A percentile compares a stretch with the other conserved stretches of the same genome.
These are phyloP conservation scores for Ctenosaura bakeri DNA, from an alignment of 2,797 vertebrate species.

Conservation along the genomic window DNA sequence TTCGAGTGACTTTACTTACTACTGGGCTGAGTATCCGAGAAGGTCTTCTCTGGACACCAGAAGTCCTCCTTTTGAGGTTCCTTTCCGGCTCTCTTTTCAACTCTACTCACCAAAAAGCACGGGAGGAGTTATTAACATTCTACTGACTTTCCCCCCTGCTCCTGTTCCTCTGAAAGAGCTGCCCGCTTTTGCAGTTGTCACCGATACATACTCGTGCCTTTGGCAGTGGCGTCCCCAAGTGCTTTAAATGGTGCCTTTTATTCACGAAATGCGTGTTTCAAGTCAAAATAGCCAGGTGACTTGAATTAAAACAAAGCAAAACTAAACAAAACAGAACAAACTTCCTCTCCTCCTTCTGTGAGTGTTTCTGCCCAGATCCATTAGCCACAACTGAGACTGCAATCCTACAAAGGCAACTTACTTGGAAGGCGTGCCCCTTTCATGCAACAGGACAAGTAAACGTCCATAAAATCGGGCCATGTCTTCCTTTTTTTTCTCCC, in stretches of 20 bases:
- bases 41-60: neutral
- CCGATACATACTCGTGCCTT: neutral
- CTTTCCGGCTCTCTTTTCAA: neutral
- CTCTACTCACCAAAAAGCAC: neutral
- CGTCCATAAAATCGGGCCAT: neutral
- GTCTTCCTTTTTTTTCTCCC: too few species aligned
- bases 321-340: neutral
- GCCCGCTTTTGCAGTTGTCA: neutral
- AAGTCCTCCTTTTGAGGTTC: neutral
- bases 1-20: neutral
- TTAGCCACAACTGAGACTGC: neutral
- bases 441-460: too few species aligned
- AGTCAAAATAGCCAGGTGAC: neutral
- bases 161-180: neutral
- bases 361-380: neutral
- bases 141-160: neutral
- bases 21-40: neutral
- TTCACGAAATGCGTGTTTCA: neutral
- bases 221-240: conserved; percentile 28
- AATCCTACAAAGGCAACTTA: neutral
- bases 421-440: neutral
- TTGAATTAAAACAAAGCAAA: neutral
- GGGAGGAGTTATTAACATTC: neutral
- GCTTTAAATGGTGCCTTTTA: neutral
- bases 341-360: neutral